Conservation (phyloP, 2,888 invertebrate genomes). For the Polymixis lichenea region DNA sequence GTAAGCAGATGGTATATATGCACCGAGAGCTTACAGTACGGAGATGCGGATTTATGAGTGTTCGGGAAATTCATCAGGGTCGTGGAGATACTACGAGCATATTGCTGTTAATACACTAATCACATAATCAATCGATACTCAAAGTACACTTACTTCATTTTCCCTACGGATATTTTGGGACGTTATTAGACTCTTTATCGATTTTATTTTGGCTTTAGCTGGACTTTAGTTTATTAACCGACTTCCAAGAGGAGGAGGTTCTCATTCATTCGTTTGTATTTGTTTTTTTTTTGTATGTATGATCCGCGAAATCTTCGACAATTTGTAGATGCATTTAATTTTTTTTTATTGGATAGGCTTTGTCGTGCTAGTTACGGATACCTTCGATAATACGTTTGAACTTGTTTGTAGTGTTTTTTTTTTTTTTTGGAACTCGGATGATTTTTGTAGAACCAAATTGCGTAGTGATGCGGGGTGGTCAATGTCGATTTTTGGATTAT, state of each 20-base stretch:
- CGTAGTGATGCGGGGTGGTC: background rate
- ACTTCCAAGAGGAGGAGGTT: no score
- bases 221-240: background rate
- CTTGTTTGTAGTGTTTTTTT: no score
- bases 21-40: slow-evolving; percentile 31
- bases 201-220: background rate
- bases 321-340: no score
- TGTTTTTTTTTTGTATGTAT: no score
- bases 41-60: slow-evolving; percentile 32
- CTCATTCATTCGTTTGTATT: no score
- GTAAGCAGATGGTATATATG: slow-evolving; percentile 35
- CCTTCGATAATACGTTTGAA: no score
- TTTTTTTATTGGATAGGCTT: no score
- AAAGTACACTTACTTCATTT: background rate
- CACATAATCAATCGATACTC: background rate
- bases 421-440: no score
- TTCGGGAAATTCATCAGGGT: background rate
- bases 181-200: background rate
- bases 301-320: no score
- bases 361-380: no score
- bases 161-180: no score
- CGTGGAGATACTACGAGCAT: background rate
- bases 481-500: background rate
- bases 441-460: no score
- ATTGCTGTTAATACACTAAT: background rate